Percentiles rank a stretch among this genome's conserved stretches.
Evolutionary conservation across 2,888 invertebrate species (phyloP).

Genomic region (Strigamia transsilvanica): DNA sequence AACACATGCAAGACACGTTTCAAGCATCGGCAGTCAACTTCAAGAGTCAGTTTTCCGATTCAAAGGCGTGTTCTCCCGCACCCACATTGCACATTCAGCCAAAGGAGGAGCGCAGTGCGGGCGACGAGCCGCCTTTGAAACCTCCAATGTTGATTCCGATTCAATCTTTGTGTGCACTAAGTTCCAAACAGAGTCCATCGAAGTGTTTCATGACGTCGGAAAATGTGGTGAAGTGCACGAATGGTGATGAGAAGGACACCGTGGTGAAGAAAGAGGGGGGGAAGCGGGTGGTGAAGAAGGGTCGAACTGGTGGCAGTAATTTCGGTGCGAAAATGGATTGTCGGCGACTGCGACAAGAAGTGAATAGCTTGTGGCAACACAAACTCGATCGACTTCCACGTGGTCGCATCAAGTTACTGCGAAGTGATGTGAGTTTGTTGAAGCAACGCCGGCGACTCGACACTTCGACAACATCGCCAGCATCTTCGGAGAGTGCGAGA

Average conservation of each 20-base stretch:
- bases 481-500: background rate
- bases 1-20: slow-evolving; percentile 50
- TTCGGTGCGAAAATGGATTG: slow-evolving; percentile 44
- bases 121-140: background rate
- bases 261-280: slow-evolving; percentile 28
- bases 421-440: slow-evolving; percentile 33
- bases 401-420: slow-evolving; percentile 50
- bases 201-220: slow-evolving; percentile 1
- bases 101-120: slow-evolving; percentile 9
- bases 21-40: slow-evolving; percentile 33
- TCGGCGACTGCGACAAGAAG: slow-evolving; percentile 33
- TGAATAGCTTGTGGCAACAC: background rate
- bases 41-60: slow-evolving; percentile 6
- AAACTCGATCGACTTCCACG: slow-evolving; percentile 19
- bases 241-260: slow-evolving; percentile 40
- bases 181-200: background rate
- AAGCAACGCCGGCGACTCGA: slow-evolving; percentile 24
- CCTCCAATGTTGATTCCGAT: slow-evolving; percentile 50
- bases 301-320: slow-evolving; percentile 9
- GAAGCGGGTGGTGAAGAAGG: background rate
- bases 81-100: slow-evolving; percentile 51
- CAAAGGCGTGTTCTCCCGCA: slow-evolving; percentile 36
- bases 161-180: slow-evolving; percentile 31
- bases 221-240: slow-evolving; percentile 48
- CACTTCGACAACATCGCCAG: background rate